Evolutionary conservation across 2,113 vertebrate species (phyloP), one percentile per base, ranked within the genome.

Genomic region (Thomomys bottae): DNA sequence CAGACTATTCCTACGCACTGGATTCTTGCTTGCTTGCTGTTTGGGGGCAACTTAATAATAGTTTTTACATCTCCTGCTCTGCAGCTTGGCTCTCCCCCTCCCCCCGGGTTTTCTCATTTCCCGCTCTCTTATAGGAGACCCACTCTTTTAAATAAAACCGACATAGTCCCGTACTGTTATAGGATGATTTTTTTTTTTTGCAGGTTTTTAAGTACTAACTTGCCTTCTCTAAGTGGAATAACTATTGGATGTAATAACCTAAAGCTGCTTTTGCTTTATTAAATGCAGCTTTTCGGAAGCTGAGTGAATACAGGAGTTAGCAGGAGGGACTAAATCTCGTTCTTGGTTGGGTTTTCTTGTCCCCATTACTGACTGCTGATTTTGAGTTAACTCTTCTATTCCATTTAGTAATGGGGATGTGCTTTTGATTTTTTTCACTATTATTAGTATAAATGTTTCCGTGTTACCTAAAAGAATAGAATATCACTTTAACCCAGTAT

Each of bases 241-340:
- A n/a, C 67, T 54, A 15, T 70, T 67, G 64, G 71, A 59, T 54
- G 54, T 84, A 21, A 36, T 28, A 24, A 63, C 21, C 77, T 91
- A 54, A 90, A 88, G 83, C 85, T 94, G 96, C 93, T 63, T 68
- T 78, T 82, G 72, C 11, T 64, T 11, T 24, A 34, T 67, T 70
- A 59, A 85, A 80, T 54, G 94, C 71, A 91, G 91, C 73, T 8
- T 82, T 94, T 94, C 84, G 87, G 54, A 11, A 86, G 32, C 63
- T 26, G 54, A 84, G 68, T 5, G 34, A 89, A 75, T 54, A 61
- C 45, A 21, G 87, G 85, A 87, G 75, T 90, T 89, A 87, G 64
- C 30, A 72, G 85, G 63, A 84, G 80, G 83, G 75, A 57, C 70
- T 89, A 34, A 89, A 90, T 92, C n/a, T 3, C 15, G 59, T 87